These are phyloP conservation scores for Idaea dimidiata DNA, from an alignment of 2,888 invertebrate genomes.

Conservation along the genomic window DNA sequence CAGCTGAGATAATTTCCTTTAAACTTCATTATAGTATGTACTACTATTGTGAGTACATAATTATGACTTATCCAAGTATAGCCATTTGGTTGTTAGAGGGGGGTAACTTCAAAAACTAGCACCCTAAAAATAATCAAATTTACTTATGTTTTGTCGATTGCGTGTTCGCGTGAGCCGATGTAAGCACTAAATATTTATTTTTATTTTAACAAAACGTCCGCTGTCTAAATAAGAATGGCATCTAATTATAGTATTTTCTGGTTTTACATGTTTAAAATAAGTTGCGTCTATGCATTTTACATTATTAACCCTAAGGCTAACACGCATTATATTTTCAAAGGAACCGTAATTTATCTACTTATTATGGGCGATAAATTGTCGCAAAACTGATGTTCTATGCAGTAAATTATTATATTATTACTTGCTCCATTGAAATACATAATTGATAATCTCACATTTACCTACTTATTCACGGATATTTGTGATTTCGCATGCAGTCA, in stretches of 20 bases:
- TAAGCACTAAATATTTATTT: no score
- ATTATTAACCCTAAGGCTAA: background rate
- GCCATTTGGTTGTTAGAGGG: no score
- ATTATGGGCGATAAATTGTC: background rate
- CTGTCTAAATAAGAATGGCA: background rate
- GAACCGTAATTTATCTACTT: background rate
- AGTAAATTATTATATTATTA: background rate
- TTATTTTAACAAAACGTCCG: background rate
- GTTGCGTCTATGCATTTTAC: background rate
- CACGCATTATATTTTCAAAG: background rate
- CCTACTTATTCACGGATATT: background rate
- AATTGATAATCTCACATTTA: background rate
- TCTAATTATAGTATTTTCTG: background rate
- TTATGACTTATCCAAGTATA: no score
- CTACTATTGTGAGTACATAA: no score
- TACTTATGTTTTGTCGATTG: no score
- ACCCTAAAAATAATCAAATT: no score
- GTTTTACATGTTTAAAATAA: slow-evolving; percentile 1
- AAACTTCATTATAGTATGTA: no score
- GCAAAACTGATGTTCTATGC: background rate
- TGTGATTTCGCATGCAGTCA: no score
- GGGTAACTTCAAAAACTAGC: no score
- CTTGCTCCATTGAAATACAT: background rate
- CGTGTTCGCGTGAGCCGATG: no score
- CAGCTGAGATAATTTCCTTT: no score